phyloP scores from a whole-genome alignment of 2,888 invertebrate genomes.

The Unio delphinus region DNA sequence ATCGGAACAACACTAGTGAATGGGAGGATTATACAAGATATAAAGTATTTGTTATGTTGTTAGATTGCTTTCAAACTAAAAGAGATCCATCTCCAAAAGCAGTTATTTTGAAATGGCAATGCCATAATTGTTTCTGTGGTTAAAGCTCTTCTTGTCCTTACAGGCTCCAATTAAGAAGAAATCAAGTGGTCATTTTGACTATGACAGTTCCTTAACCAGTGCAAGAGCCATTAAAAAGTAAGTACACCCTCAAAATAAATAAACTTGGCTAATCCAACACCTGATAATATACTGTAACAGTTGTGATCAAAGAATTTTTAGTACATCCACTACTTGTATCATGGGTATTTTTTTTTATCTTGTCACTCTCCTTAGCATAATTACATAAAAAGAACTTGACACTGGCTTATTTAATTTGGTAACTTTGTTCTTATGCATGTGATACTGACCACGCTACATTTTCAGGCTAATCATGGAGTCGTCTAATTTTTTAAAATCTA shows the following conservation, averaged over 20 bases:
- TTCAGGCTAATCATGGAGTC: too few relatives aligned
- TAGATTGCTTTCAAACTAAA: neutral
- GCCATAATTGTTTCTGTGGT: conserved; percentile 6
- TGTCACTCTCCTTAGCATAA: neutral
- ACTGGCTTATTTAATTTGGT: too few relatives aligned
- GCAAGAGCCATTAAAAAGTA: conserved; percentile 88
- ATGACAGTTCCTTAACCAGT: conserved; percentile 82
- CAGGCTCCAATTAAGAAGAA: conserved; percentile 81
- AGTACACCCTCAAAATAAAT: conserved; percentile 24
- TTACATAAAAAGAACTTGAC: too few relatives aligned
- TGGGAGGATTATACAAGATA: too few relatives aligned
- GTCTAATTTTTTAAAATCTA: too few relatives aligned
- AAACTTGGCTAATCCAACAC: too few relatives aligned
- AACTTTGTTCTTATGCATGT: too few relatives aligned
- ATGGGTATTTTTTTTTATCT: neutral
- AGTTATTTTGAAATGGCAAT: neutral
- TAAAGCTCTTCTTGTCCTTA: conserved; percentile 13
- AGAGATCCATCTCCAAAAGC: neutral
- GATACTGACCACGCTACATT: too few relatives aligned
- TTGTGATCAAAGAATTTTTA: neutral
- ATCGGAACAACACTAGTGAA: too few relatives aligned
- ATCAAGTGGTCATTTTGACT: conserved; percentile 85
- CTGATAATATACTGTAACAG: too few relatives aligned
- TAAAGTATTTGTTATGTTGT: too few relatives aligned
- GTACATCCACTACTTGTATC: neutral